A percentile compares a stretch with the other conserved stretches of the same genome.
Conservation (phyloP, 2,888 invertebrate species). For the Ormyrus nitidulus region DNA sequence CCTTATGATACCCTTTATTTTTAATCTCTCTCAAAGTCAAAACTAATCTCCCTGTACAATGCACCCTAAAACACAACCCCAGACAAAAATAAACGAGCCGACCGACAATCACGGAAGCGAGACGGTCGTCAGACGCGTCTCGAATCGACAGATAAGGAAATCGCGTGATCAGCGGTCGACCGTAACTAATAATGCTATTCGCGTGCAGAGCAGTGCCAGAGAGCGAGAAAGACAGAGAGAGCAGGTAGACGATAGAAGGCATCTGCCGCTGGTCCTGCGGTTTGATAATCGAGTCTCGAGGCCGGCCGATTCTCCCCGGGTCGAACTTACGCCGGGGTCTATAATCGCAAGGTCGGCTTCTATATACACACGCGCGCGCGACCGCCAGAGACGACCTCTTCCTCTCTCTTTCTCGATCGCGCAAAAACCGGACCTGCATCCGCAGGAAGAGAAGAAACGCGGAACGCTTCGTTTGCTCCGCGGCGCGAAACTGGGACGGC, state of each 20-base stretch:
- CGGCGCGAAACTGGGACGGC: not conserved
- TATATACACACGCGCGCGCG: not conserved
- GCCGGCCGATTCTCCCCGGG: not conserved
- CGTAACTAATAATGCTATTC: conserved; percentile 50
- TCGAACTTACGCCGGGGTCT: not conserved
- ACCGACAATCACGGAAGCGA: not conserved
- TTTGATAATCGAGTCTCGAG: conserved; percentile 45
- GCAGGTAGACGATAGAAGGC: not conserved
- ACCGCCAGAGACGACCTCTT: not conserved
- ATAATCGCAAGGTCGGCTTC: conserved; percentile 16
- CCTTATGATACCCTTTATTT: too few relatives aligned
- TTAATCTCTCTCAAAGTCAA: not conserved
- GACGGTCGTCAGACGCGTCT: not conserved
- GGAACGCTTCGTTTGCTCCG: conserved; percentile 2
- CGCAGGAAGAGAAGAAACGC: conserved; percentile 5
- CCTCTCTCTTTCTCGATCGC: too few relatives aligned
- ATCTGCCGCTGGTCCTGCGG: conserved; percentile 25
- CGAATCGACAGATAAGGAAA: conserved; percentile 11
- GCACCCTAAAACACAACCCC: not conserved
- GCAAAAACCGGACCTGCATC: not conserved
- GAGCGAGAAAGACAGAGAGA: conserved; percentile 8
- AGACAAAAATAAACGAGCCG: not conserved
- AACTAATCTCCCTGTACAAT: not conserved
- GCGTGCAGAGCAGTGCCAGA: not conserved
- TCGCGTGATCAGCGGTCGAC: conserved; percentile 39